Evolutionary conservation across 2,113 vertebrate genomes (phyloP).

Genomic region (Nothocercus nigrocapillus): DNA sequence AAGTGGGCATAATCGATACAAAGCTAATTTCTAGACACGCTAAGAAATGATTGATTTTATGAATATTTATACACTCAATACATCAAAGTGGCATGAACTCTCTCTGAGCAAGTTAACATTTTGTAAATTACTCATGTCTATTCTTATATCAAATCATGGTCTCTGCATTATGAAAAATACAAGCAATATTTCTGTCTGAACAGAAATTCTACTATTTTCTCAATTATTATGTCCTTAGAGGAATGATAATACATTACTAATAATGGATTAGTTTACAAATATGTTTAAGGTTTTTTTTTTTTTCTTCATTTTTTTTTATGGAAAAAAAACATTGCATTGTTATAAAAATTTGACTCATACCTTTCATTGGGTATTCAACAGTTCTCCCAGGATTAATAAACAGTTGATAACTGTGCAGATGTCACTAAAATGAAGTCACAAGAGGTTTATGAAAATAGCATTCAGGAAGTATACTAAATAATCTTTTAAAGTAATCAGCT

Average conservation of each 20-base stretch:
- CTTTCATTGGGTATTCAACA: background rate
- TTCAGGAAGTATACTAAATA: background rate
- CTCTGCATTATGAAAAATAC: background rate
- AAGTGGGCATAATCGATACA: constrained; percentile 70
- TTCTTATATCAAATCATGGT: background rate
- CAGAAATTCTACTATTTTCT: background rate
- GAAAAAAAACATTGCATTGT: background rate
- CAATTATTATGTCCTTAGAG: background rate
- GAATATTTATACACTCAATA: constrained; percentile 65
- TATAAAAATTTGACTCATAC: background rate
- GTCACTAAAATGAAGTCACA: background rate
- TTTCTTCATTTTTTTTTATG: background rate
- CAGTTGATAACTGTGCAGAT: background rate
- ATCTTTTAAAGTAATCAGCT: background rate
- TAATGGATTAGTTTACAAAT: background rate
- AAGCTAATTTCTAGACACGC: constrained; percentile 62
- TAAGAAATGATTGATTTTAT: constrained; percentile 65
- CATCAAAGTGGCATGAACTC: constrained; percentile 31
- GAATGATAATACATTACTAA: background rate
- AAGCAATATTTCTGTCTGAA: background rate
- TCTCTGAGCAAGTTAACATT: constrained; percentile 16
- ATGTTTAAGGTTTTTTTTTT: background rate
- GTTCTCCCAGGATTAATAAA: background rate
- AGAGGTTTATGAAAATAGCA: background rate
- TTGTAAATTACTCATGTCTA: background rate